Base-by-base conservation (phyloP, 1,140 invertebrate species). In the Brachionus rubens region DNA sequence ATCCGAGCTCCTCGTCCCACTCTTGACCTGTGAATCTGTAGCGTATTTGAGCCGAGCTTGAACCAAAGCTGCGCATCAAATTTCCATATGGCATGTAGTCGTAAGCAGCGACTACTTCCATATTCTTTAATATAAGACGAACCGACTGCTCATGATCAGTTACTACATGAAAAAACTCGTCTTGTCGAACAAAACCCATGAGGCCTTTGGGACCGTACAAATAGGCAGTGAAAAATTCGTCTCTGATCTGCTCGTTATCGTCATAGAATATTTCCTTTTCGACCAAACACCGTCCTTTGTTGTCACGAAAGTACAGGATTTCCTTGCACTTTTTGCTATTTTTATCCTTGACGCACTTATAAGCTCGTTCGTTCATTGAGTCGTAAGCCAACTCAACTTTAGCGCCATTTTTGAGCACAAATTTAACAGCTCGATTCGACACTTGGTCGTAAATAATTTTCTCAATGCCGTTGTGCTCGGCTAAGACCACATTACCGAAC, bases 21-120 rank as follows among this genome's bases (percentile, higher is more conserved):
- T 65, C 59, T 65, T 65, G 59, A 14, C 59, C 59, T 2, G 59
- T 65, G 3, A 41, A 65, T 43, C 59, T 0, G 36, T 65, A 65
- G 1, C 40, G 26, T 14, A 65, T 41, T 19, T 59, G 14, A 59
- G 54, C 30, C 21, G 7, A 41, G 41, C 24, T 10, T 26, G 6
- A 12, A 36, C 33, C 59, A 26, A 65, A 65, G 2, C 12, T 41
- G 1, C 59, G 36, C 5, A 65, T 65, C 6, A 65, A 7, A 41
- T 41, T 19, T 41, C 59, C 59, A 65, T 65, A 65, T 6, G 59
- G 59, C 59, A 65, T 41, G 26, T 65, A 65, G 30, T 65, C 59
- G 41, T 41, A 65, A 41, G 59, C 59, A 1, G 59, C 59, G 3
- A 65, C 36, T 12, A 43, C 7, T 19, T 65, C 21, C 33, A 41